Conservation (phyloP, 1,140 invertebrate species). For the Drepana arcuata region DNA sequence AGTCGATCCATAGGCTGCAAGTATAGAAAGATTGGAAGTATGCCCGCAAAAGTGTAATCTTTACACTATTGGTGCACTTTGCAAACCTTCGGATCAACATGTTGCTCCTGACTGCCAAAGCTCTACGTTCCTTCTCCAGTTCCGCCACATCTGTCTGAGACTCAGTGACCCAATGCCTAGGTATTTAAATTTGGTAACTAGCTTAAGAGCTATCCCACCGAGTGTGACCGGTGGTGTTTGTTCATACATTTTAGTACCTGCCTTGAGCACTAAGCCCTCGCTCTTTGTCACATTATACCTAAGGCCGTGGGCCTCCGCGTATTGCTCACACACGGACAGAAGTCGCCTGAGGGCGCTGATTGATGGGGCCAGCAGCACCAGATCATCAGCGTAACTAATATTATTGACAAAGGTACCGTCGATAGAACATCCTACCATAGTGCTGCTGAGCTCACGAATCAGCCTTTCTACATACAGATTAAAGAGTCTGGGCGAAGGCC, state of each 20-base stretch:
- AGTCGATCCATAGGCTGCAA: slow-evolving; percentile 1
- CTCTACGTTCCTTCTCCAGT: slow-evolving; percentile 1
- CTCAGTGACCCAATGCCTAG: slow-evolving; percentile 1
- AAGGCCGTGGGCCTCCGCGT: background rate
- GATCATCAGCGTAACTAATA: slow-evolving; percentile 1
- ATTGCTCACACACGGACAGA: background rate
- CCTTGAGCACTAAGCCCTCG: background rate
- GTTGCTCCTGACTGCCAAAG: slow-evolving; percentile 1
- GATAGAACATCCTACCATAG: slow-evolving; percentile 3
- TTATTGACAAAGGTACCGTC: slow-evolving; percentile 5
- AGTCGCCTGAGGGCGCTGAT: background rate
- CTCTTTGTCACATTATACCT: slow-evolving; percentile 1
- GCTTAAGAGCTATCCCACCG: background rate
- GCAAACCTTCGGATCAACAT: slow-evolving; percentile 3
- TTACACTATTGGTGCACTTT: slow-evolving; percentile 1
- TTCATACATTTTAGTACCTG: background rate
- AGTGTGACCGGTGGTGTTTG: background rate
- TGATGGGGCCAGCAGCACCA: background rate
- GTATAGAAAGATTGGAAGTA: slow-evolving; percentile 3
- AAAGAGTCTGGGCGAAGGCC: slow-evolving; percentile 7
- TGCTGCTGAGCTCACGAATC: background rate
- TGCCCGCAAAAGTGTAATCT: slow-evolving; percentile 1
- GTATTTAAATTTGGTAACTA: background rate
- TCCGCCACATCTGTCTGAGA: slow-evolving; percentile 1
- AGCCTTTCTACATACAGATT: slow-evolving; percentile 7